Evolutionary conservation across 2,797 vertebrate genomes (phyloP).

Genomic region (Xenopus petersii): DNA sequence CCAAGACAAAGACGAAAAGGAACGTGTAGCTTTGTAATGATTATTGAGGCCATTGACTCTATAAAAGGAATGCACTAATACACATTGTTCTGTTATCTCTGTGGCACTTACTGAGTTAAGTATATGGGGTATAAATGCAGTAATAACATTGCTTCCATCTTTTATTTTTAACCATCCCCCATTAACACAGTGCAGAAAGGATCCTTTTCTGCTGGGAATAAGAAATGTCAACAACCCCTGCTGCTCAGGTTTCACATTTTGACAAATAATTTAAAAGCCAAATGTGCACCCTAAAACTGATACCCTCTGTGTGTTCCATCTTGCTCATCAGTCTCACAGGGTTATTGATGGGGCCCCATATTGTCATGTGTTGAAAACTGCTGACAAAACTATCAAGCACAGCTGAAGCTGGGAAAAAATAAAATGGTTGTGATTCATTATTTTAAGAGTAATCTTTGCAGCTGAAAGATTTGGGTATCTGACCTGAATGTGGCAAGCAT

Average conservation of each 20-base stretch:
- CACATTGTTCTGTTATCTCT: neutral
- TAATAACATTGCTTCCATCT: constrained; percentile 13
- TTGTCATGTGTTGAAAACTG: constrained; percentile 47
- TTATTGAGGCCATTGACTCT: constrained; percentile 28
- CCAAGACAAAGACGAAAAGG: constrained; percentile 3
- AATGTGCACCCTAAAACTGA: constrained; percentile 43
- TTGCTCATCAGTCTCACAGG: constrained; percentile 30
- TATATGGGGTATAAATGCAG: neutral
- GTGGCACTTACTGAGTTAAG: neutral
- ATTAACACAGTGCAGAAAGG: constrained; percentile 18
- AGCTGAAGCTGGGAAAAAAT: constrained; percentile 9
- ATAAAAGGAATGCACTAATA: constrained; percentile 12
- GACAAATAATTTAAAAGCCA: constrained; percentile 49
- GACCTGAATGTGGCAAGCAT: constrained; percentile 21
- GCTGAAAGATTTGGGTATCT: constrained; percentile 35
- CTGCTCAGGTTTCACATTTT: constrained; percentile 42
- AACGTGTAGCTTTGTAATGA: constrained; percentile 39
- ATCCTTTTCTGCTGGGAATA: constrained; percentile 13
- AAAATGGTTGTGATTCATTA: constrained; percentile 25
- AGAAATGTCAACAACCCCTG: constrained; percentile 35
- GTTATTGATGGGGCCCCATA: constrained; percentile 36
- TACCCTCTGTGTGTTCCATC: constrained; percentile 41
- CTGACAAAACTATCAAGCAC: constrained; percentile 42
- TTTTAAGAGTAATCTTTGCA: constrained; percentile 28
- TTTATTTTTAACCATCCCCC: constrained; percentile 18